Evolutionary conservation across 2,797 vertebrate genomes (phyloP).

Genomic region (Calcarius lapponicus): DNA sequence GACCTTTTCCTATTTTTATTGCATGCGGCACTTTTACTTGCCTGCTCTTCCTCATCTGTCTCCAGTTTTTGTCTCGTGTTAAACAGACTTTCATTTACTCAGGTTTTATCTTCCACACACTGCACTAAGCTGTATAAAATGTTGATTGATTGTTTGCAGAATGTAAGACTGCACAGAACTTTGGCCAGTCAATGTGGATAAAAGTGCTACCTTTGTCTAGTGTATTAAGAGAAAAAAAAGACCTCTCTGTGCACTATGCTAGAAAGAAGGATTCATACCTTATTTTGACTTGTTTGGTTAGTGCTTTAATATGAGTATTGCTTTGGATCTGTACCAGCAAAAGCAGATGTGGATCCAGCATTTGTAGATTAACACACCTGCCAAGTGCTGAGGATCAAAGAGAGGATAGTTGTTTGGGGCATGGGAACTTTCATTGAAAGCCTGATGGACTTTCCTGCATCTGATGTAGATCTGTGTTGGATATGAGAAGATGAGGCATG

Average conservation of each 20-base stretch:
- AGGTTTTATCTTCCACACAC: background rate
- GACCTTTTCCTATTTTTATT: background rate
- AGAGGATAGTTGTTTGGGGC: constrained; percentile 19
- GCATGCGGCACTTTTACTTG: background rate
- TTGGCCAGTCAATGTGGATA: background rate
- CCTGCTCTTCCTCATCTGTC: constrained; percentile 8
- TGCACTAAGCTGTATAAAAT: background rate
- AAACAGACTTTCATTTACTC: background rate
- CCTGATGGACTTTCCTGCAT: constrained; percentile 25
- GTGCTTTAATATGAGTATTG: constrained; percentile 53
- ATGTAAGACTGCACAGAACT: background rate
- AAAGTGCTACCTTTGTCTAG: background rate
- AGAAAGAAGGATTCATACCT: constrained; percentile 45
- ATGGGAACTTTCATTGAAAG: constrained; percentile 50
- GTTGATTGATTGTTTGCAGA: background rate
- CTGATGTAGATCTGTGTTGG: constrained; percentile 40
- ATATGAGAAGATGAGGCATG: constrained; percentile 21
- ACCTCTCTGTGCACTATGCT: background rate
- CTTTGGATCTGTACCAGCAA: constrained; percentile 57
- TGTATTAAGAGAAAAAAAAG: background rate
- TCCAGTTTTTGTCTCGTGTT: background rate
- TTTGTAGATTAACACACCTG: constrained; percentile 67
- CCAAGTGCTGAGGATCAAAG: constrained; percentile 66
- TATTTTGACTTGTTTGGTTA: constrained; percentile 52
- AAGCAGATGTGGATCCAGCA: constrained; percentile 64